Percentiles rank a stretch among this genome's conserved stretches.
These are phyloP conservation scores for Chlamydotis undulata DNA, from an alignment of 2,113 vertebrate species.

Conservation along the genomic window DNA sequence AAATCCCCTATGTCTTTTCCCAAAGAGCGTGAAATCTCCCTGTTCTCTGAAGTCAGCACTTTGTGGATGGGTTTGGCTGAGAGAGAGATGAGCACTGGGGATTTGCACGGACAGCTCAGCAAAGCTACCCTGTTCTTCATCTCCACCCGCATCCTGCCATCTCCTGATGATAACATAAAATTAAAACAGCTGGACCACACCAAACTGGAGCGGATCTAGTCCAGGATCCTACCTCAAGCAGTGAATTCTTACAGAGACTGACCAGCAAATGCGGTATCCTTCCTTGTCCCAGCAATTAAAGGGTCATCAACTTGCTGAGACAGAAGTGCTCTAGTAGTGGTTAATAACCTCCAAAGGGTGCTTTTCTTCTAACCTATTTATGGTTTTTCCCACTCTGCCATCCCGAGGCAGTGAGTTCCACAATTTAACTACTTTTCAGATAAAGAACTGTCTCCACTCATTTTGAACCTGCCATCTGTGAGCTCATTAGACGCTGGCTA, in stretches of 20 bases:
- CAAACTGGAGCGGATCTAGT: neutral
- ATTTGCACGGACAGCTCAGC: neutral
- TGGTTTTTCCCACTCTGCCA: neutral
- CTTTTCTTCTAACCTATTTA: neutral
- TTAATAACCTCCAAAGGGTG: rapidly evolving
- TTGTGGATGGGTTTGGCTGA: neutral
- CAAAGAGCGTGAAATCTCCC: neutral
- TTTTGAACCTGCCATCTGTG: neutral
- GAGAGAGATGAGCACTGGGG: neutral
- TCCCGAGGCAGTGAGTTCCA: neutral
- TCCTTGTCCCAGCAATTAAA: neutral
- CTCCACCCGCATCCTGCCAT: neutral
- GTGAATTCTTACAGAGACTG: neutral
- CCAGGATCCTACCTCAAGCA: neutral
- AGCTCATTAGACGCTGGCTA: neutral
- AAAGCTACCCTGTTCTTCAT: neutral
- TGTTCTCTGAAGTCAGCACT: neutral
- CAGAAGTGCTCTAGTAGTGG: neutral
- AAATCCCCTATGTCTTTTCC: neutral
- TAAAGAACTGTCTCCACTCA: neutral
- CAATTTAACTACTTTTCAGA: neutral
- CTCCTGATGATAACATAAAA: rapidly evolving
- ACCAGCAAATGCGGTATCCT: neutral
- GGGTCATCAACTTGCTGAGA: neutral
- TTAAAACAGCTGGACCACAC: rapidly evolving